phyloP scores from a whole-genome alignment of 2,888 invertebrate species.

The Dascillus cervinus region DNA sequence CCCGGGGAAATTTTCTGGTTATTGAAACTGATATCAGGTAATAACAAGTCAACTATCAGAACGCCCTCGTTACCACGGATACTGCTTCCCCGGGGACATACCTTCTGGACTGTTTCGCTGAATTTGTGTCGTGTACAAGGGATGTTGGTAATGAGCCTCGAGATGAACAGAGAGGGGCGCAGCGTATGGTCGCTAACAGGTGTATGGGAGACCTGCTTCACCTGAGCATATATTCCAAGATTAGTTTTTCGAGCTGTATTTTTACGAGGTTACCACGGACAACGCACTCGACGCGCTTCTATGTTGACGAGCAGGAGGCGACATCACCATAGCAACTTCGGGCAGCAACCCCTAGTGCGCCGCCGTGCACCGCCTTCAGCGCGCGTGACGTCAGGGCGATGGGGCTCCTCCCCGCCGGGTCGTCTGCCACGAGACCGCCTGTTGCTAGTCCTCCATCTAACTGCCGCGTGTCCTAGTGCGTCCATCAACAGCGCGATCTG shows the following conservation, averaged over 20 bases:
- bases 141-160: neutral
- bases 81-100: conserved; percentile 12
- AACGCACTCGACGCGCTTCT: conserved; percentile 34
- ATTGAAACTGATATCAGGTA: conserved; percentile 25
- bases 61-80: conserved; percentile 16
- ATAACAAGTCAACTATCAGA: conserved; percentile 17
- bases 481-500: conserved; percentile 19
- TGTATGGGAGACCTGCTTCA: too few relatives aligned
- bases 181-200: neutral
- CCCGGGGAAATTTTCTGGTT: conserved; percentile 31
- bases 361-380: conserved; percentile 38
- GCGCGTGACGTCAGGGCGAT: conserved; percentile 35
- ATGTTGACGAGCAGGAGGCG: conserved; percentile 37
- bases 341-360: conserved; percentile 36
- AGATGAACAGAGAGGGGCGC: too few relatives aligned
- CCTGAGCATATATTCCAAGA: conserved; percentile 14
- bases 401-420: conserved; percentile 38
- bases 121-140: too few relatives aligned
- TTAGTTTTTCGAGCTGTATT: conserved; percentile 15
- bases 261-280: conserved; percentile 36
- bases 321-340: conserved; percentile 35
- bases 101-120: conserved; percentile 12
- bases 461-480: conserved; percentile 33
- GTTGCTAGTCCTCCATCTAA: conserved; percentile 42
- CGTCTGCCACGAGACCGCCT: conserved; percentile 39